These are phyloP conservation scores for Malacoraja senta DNA, from an alignment of 2,797 vertebrate genomes.

Conservation along the genomic window DNA sequence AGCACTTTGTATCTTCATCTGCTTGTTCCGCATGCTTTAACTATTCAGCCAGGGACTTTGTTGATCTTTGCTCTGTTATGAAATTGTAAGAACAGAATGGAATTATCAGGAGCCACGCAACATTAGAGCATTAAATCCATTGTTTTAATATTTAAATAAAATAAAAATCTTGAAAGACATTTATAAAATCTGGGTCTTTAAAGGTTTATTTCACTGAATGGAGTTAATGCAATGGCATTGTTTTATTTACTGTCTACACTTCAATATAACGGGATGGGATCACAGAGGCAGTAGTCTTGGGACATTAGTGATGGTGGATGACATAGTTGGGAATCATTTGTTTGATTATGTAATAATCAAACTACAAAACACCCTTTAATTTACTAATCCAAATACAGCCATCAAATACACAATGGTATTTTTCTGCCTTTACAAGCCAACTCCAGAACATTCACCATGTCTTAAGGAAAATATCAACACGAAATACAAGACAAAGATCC, in stretches of 20 bases:
- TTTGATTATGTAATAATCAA: neutral
- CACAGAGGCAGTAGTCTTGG: neutral
- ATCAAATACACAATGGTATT: neutral
- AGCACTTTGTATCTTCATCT: neutral
- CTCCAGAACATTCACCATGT: slow-evolving; percentile 29
- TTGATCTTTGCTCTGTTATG: neutral
- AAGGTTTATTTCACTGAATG: neutral
- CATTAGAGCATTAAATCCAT: neutral
- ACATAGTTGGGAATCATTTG: slow-evolving; percentile 8
- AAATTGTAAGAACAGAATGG: neutral
- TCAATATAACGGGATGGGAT: neutral
- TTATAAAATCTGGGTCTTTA: neutral
- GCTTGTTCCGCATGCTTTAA: neutral
- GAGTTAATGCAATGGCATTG: neutral
- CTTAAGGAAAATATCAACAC: slow-evolving; percentile 25
- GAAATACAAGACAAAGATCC: neutral
- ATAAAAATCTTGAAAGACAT: neutral
- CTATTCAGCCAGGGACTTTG: neutral
- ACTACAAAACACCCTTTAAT: neutral
- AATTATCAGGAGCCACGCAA: slow-evolving; percentile 1
- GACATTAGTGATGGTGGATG: neutral
- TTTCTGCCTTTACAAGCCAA: neutral
- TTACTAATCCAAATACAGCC: neutral
- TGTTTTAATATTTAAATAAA: neutral
- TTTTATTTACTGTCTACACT: neutral